A percentile compares a stretch with the other conserved stretches of the same genome.
Conservation (phyloP, 2,113 vertebrate genomes). For the Oreochromis aureus region DNA sequence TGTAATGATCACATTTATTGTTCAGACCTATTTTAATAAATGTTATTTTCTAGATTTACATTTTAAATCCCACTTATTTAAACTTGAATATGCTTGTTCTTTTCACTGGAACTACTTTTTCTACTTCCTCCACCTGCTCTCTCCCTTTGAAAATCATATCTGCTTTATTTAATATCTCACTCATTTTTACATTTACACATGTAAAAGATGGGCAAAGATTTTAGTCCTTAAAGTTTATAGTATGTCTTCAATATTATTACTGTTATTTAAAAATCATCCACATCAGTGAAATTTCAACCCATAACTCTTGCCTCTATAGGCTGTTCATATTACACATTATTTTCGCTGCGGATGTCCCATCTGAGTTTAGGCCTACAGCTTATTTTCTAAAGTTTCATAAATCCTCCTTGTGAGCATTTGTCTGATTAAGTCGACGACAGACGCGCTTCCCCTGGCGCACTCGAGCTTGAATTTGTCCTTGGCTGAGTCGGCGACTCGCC, state of each 20-base stretch:
- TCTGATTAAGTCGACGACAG: slow-evolving; percentile 37
- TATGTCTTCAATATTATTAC: not conserved
- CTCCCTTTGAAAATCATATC: not conserved
- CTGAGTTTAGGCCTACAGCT: slow-evolving; percentile 23
- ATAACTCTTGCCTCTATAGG: not conserved
- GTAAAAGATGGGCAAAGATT: not conserved
- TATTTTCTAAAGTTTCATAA: slow-evolving; percentile 37
- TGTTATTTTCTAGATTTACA: not conserved
- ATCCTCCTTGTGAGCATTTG: slow-evolving; percentile 19
- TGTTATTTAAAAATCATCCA: not conserved
- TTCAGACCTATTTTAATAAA: not conserved
- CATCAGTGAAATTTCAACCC: not conserved
- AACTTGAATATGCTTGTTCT: not conserved
- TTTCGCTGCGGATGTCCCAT: slow-evolving; percentile 8
- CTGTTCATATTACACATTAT: slow-evolving; percentile 2
- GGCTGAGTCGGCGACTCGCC: slow-evolving; percentile 51
- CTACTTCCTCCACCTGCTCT: not conserved
- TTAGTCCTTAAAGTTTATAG: not conserved
- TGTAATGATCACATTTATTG: not conserved
- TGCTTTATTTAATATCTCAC: not conserved
- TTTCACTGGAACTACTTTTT: not conserved
- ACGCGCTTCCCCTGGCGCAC: not conserved
- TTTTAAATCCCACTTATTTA: not conserved
- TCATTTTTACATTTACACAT: not conserved
- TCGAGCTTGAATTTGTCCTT: slow-evolving; percentile 22